Percentiles rank a stretch among this genome's conserved stretches.
Conservation (phyloP, 2,888 invertebrate species). For the Hemicrepidius hirtus region DNA sequence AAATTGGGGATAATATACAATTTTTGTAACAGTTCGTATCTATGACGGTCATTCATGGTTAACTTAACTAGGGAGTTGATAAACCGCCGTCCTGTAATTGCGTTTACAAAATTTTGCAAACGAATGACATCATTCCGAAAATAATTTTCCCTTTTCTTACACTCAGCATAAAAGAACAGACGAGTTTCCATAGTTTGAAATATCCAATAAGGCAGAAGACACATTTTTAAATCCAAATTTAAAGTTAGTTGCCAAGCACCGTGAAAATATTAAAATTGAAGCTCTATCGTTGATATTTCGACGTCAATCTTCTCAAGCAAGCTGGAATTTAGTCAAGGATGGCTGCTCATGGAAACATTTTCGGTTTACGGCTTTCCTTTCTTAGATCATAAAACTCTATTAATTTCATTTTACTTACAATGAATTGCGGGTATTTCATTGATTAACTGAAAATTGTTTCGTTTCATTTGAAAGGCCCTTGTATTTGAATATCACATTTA, state of each 20-base stretch:
- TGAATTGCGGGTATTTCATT: no score
- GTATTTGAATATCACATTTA: no score
- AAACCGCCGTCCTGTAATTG: no score
- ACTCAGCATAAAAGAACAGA: not conserved
- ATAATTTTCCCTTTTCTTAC: no score
- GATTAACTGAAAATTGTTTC: no score
- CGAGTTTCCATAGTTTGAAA: not conserved
- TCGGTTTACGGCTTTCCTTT: not conserved
- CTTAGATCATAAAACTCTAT: not conserved
- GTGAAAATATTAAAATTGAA: constrained; percentile 30
- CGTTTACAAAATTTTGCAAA: no score
- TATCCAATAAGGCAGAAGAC: constrained; percentile 17
- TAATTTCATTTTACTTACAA: not conserved
- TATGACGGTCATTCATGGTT: no score
- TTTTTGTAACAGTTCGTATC: no score
- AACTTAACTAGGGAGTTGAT: no score
- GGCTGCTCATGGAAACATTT: constrained; percentile 13
- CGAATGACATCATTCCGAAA: no score
- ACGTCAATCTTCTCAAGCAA: constrained; percentile 13
- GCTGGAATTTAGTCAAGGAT: constrained; percentile 1
- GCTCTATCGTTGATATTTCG: constrained; percentile 21
- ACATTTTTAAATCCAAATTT: constrained; percentile 31
- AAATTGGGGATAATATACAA: no score
- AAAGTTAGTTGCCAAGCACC: constrained; percentile 25
- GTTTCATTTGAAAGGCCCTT: no score